Evolutionary conservation across 2,888 invertebrate species (phyloP), one percentile per base, ranked within the genome.

Genomic region (Xanthostigma xanthostigma): DNA sequence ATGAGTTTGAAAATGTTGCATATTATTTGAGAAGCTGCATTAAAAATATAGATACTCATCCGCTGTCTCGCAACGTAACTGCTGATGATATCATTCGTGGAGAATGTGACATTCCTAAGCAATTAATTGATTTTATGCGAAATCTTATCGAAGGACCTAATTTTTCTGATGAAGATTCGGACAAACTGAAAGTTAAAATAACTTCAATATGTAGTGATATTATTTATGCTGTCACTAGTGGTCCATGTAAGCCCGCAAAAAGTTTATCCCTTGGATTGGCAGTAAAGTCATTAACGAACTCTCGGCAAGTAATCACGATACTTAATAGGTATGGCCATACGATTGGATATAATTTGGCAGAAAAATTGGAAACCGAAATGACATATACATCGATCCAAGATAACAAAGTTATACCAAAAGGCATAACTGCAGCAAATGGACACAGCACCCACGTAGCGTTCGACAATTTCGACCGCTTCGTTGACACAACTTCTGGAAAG

Each of bases 301-400:
- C 53, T 40, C 36, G 56, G 46, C 53, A 59, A 57, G 55, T 56
- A 0, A 27, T 58, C 0, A 55, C 56, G 8, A 58, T 61, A 41
- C 44, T 59, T 3, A 60, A 60, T 51, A 59, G 53, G 47, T 59
- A 57, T 50, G 61, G 59, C 1, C 61, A 61, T 55, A 55, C 54
- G 13, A 51, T 59, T 39, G 53, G 56, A 17, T 60, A 61, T 51
- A 55, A 54, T 54, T 47, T 58, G 39, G 54, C 55, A 39, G 59
- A 62, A 59, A 58, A 62, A 56, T 45, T 62, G 13, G 61, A 59
- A 50, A 59, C 57, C 12, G 55, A 59, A 51, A 48, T 55, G 36
- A 55, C 55, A 2, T 52, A 41, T 11, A 42, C 51, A 38, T 51
- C 52, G 12, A 13, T 44, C 13, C 36, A 53, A 46, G 36, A 50